Base-by-base conservation (phyloP, 2,113 vertebrate genomes). In the Ciconia boyciana region DNA sequence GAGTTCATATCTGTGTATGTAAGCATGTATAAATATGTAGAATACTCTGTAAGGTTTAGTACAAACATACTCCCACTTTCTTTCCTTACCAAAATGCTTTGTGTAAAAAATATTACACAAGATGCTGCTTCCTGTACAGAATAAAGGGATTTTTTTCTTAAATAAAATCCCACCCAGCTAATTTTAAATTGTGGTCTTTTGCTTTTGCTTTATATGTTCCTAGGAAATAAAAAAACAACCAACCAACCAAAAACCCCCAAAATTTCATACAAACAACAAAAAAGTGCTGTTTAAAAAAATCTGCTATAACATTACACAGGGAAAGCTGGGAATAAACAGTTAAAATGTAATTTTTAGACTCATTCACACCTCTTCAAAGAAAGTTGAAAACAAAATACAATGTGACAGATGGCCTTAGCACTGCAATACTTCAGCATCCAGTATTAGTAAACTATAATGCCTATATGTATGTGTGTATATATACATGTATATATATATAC, bases 71-170 rank as follows among this genome's bases (percentile, higher is more conserved):
- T 98, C 93, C 95, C 89, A 95, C 87, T 94, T 81, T 76, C 49
- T 81, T 72, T 95, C 69, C 49, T 92, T 80, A 89, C 69, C 96
- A 97, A 98, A 98, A 97, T 98, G 98, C 98, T 98, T 98, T 96
- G 95, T 97, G 96, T 98, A 97, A 97, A 97, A 98, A 97, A 95
- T 83, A 93, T 97, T 97, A 98, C 97, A 97, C 87, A 98, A 96
- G 88, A 97, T 96, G 68, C 81, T 96, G 93, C 89, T 96, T 97
- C 98, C 96, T 94, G 65, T 97, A 96, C 91, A 96, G 82, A 97
- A 97, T 84, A 96, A 97, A 96, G 89, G 66, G 80, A 74, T 95
- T 94, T 87, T 75, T 64, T 90, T 95, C 65, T 96, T 87, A 83
- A 85, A 92, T 86, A 93, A 68, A 96, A 46, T 57, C 44, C 82